Conservation (phyloP, 2,888 invertebrate species). For the Drosophila kambysellisi region DNA sequence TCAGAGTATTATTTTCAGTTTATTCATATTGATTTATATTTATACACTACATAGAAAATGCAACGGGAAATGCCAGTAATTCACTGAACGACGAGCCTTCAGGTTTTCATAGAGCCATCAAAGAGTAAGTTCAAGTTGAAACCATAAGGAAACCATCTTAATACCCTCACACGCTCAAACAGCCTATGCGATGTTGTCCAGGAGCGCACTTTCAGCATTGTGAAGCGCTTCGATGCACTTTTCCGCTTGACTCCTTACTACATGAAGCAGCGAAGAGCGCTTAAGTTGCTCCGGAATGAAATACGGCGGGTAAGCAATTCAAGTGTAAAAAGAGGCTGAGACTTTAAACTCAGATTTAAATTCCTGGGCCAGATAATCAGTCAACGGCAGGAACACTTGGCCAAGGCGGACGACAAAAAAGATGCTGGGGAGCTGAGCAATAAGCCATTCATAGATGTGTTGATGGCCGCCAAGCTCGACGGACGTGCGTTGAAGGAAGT, state of each 20-base stretch:
- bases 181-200: conserved; percentile 77
- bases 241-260: conserved; percentile 75
- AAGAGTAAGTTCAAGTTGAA: conserved; percentile 62
- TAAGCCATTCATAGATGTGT: conserved; percentile 76
- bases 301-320: conserved; percentile 54
- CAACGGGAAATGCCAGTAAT: conserved; percentile 70
- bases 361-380: conserved; percentile 56
- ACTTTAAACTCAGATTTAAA: not conserved
- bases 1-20: not conserved
- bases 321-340: not conserved
- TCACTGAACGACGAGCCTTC: conserved; percentile 70
- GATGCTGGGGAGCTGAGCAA: conserved; percentile 13
- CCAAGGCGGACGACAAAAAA: not conserved
- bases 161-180: not conserved
- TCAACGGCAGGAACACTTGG: conserved; percentile 54
- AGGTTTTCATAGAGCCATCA: conserved; percentile 72
- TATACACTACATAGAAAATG: conserved; percentile 60
- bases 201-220: conserved; percentile 76
- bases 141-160: not conserved
- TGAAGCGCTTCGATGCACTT: conserved; percentile 77
- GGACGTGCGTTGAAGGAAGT: conserved; percentile 65
- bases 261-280: conserved; percentile 70
- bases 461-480: conserved; percentile 75
- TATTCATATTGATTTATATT: not conserved
- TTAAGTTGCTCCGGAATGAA: conserved; percentile 82